Conservation (phyloP, 2,888 invertebrate species). For the Lochmaea crataegi region DNA sequence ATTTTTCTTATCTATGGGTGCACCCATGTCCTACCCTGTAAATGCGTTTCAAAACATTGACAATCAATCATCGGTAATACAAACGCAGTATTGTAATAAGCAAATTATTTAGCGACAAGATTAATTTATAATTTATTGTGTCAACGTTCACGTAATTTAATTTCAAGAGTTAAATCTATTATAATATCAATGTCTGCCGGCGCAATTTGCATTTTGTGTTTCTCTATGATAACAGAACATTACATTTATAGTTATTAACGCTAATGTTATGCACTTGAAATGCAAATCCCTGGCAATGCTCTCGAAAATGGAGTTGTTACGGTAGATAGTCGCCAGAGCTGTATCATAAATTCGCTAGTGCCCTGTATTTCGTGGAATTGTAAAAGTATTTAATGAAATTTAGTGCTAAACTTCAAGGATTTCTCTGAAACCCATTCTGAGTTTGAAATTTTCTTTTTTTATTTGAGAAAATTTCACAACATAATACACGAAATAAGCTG, state of each 20-base stretch:
- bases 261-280: slow-evolving; percentile 13
- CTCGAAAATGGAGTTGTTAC: slow-evolving; percentile 8
- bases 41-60: not conserved
- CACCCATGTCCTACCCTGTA: no score
- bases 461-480: not conserved
- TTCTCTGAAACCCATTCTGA: no score
- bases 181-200: slow-evolving; percentile 9
- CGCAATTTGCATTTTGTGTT: slow-evolving; percentile 15
- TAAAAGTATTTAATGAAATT: no score
- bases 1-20: no score
- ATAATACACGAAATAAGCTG: not conserved
- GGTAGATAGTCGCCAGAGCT: not conserved
- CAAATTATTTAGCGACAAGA: not conserved
- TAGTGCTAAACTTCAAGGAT: no score
- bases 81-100: no score
- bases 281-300: slow-evolving; percentile 12
- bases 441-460: no score
- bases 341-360: not conserved
- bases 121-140: not conserved
- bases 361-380: not conserved
- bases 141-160: slow-evolving; percentile 9
- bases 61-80: not conserved
- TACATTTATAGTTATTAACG: slow-evolving; percentile 16
- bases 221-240: slow-evolving; percentile 6
- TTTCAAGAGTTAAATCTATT: slow-evolving; percentile 4